Base-by-base conservation (phyloP, 2,113 vertebrate genomes). In the Poecilia latipinna region DNA sequence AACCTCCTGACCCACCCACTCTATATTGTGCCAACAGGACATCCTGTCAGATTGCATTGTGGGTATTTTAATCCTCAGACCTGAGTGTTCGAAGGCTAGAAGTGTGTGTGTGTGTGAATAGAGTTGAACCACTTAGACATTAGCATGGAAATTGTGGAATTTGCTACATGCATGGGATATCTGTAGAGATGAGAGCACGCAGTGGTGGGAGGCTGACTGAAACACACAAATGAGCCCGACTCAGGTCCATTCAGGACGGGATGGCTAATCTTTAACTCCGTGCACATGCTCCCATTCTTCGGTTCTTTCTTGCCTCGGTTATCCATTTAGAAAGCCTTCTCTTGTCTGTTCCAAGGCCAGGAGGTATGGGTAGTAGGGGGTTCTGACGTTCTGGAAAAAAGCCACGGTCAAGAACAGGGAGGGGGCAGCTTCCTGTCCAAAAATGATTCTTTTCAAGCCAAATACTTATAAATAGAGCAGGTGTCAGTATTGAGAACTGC, bases 401-500 rank as follows among this genome's bases (percentile, higher is more conserved):
- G 85, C 84, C 85, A 84, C 15, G 79, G 85, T 85, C 85, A 85
- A 69, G 48, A 79, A 69, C 70, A 75, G 79, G 85, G 69, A 86
- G 89, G 89, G 89, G 88, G 87, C 73, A 77, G 74, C 65, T 90
- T 90, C 87, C 91, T 89, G 86, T 91, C 89, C 89, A 91, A 88
- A 86, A 84, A 88, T 80, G 74, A 84, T 83, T 82, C 78, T 83
- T 86, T 88, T 87, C 82, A 89, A 93, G 89, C 89, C 87, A 88
- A 57, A 66, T 66, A 88, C 86, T 78, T 93, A 92, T 91, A 93
- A 91, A 92, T 92, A 93, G 90, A 91, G 85, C 90, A 91, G 88
- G 90, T 90, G 90, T 90, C 88, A 87, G 85, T 87, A 83, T 86
- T 75, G 78, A 86, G 75, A 87, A 80, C 86, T 68, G 75, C 80